Evolutionary conservation across 2,888 invertebrate genomes (phyloP).

Genomic region (Andrena minutula): DNA sequence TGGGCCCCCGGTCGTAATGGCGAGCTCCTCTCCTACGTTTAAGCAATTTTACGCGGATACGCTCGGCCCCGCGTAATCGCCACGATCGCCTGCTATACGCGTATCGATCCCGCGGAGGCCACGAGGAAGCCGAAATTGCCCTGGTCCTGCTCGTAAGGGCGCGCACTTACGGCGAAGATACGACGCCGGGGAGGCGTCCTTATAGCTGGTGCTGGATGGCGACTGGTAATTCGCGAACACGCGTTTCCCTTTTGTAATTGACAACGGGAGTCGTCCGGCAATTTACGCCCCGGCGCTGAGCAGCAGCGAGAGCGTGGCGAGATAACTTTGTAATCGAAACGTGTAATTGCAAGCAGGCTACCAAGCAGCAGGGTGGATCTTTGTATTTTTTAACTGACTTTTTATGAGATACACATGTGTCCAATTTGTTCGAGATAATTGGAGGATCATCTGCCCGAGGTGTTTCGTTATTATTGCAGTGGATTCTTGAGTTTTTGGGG

Average conservation of each 20-base stretch:
- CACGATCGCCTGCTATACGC: constrained; percentile 44
- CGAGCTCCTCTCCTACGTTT: constrained; percentile 62
- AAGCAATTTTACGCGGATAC: constrained; percentile 68
- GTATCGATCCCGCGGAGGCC: constrained; percentile 41
- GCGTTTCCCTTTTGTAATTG: constrained; percentile 23
- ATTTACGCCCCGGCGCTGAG: background rate
- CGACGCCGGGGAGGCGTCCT: constrained; percentile 21
- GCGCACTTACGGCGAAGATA: constrained; percentile 9
- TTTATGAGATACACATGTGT: background rate
- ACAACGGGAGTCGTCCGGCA: constrained; percentile 12
- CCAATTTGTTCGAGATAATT: background rate
- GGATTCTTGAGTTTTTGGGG: no score
- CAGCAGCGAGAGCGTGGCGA: background rate
- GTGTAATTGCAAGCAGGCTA: background rate
- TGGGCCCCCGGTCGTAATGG: constrained; percentile 64
- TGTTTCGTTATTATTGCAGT: background rate
- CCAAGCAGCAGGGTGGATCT: background rate
- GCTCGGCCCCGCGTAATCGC: constrained; percentile 58
- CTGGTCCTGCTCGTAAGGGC: constrained; percentile 11
- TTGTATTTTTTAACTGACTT: background rate
- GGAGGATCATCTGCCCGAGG: background rate
- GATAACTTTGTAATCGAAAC: constrained; percentile 14
- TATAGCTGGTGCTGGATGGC: constrained; percentile 7
- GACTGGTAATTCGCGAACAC: constrained; percentile 28
- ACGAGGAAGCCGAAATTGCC: constrained; percentile 34